Evolutionary conservation across 2,888 invertebrate species (phyloP).

Genomic region (Orthosia gothica): DNA sequence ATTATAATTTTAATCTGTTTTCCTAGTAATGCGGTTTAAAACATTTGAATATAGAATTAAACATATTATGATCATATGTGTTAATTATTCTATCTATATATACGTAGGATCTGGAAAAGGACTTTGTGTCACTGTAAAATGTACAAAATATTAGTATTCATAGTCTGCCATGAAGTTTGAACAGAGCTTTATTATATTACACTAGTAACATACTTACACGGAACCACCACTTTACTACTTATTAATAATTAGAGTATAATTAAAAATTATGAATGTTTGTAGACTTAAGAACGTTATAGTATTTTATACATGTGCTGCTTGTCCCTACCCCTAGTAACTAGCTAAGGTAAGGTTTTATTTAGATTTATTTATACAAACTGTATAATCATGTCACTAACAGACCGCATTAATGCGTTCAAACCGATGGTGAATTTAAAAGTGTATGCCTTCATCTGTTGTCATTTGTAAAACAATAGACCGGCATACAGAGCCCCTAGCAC

Average conservation of each 20-base stretch:
- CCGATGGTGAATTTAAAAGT: too few relatives aligned
- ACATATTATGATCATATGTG: too few relatives aligned
- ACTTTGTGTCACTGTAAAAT: neutral
- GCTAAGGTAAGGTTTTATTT: too few relatives aligned
- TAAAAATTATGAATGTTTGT: neutral
- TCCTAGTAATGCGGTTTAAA: neutral
- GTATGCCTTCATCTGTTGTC: too few relatives aligned
- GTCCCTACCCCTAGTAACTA: neutral
- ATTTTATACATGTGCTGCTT: neutral
- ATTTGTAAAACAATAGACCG: too few relatives aligned
- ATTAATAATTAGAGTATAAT: neutral
- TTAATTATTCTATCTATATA: neutral
- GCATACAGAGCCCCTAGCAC: too few relatives aligned
- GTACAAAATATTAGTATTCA: neutral
- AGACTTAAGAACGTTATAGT: neutral
- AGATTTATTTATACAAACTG: too few relatives aligned
- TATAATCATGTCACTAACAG: neutral
- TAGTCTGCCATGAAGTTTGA: neutral
- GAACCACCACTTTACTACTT: neutral
- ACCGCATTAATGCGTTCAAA: too few relatives aligned
- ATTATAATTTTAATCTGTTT: neutral
- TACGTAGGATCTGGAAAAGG: neutral
- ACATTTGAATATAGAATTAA: neutral
- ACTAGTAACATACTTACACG: neutral
- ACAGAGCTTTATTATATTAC: neutral